Evolutionary conservation across 2,113 vertebrate species (phyloP).

Genomic region (Tupaia tana): DNA sequence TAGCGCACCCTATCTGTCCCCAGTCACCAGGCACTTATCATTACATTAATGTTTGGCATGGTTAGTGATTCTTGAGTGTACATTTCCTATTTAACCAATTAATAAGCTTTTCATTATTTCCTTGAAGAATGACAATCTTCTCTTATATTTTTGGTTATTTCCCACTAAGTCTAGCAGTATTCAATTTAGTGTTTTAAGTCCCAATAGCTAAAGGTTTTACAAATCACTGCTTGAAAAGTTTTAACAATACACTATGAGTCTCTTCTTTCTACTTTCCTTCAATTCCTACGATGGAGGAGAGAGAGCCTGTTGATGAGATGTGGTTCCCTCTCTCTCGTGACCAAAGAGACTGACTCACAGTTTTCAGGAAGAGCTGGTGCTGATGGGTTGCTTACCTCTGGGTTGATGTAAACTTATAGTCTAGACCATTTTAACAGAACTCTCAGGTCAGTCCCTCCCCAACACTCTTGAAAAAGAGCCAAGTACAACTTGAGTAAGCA

Average conservation of each 20-base stretch:
- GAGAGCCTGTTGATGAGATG: neutral
- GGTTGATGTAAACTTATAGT: neutral
- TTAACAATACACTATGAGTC: neutral
- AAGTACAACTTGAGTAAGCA: conserved; percentile 20
- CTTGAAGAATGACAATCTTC: neutral
- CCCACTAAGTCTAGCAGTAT: neutral
- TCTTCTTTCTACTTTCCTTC: neutral
- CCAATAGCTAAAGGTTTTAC: neutral
- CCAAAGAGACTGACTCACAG: neutral
- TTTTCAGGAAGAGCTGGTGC: neutral
- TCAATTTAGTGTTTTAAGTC: conserved; percentile 10
- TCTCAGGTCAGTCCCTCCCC: neutral
- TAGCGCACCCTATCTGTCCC: neutral
- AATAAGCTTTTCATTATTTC: neutral
- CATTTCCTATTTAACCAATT: neutral
- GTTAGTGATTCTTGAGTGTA: neutral
- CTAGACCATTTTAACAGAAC: neutral
- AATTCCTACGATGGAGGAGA: neutral
- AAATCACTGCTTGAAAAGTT: neutral
- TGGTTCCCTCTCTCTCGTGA: neutral
- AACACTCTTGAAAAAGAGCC: conserved; percentile 9
- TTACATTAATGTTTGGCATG: neutral
- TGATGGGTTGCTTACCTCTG: neutral
- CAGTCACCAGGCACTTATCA: neutral
- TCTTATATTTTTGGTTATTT: neutral